Evolutionary conservation across 2,888 invertebrate species (phyloP).

Genomic region (Tetheella fluctuosa): DNA sequence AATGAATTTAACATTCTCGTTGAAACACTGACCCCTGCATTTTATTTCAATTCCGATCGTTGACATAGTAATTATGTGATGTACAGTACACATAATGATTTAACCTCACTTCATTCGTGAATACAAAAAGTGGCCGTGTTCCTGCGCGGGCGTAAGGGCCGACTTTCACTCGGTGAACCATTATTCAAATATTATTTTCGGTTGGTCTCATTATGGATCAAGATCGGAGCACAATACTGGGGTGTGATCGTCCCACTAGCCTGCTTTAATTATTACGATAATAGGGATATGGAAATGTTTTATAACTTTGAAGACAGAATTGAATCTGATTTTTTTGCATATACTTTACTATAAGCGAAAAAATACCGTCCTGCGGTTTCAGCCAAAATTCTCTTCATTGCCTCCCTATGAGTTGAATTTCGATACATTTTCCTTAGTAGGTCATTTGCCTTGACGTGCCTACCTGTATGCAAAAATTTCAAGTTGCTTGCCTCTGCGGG

Average conservation of each 20-base stretch:
- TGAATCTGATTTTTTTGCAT: too few species aligned
- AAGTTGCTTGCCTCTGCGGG: too few species aligned
- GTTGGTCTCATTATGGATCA: constrained; percentile 4
- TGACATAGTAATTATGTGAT: constrained; percentile 4
- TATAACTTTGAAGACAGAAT: neutral
- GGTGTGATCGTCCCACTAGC: neutral
- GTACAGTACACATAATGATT: neutral
- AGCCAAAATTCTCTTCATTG: too few species aligned
- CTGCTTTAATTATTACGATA: neutral
- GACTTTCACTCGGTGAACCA: constrained; percentile 18
- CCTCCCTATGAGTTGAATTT: too few species aligned
- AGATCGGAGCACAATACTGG: constrained; percentile 9
- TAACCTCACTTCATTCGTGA: constrained; percentile 2
- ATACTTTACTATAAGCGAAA: too few species aligned
- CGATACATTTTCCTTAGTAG: too few species aligned
- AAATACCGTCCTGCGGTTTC: too few species aligned
- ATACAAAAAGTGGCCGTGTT: constrained; percentile 17
- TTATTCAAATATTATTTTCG: constrained; percentile 17
- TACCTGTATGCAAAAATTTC: too few species aligned
- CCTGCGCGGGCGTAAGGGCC: constrained; percentile 16
- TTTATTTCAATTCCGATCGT: constrained; percentile 6
- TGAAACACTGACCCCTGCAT: neutral
- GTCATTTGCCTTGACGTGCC: too few species aligned
- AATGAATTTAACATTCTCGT: neutral
- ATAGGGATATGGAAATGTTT: neutral